These are phyloP conservation scores for Pituophis catenifer DNA, from an alignment of 2,113 vertebrate genomes.

Conservation along the genomic window DNA sequence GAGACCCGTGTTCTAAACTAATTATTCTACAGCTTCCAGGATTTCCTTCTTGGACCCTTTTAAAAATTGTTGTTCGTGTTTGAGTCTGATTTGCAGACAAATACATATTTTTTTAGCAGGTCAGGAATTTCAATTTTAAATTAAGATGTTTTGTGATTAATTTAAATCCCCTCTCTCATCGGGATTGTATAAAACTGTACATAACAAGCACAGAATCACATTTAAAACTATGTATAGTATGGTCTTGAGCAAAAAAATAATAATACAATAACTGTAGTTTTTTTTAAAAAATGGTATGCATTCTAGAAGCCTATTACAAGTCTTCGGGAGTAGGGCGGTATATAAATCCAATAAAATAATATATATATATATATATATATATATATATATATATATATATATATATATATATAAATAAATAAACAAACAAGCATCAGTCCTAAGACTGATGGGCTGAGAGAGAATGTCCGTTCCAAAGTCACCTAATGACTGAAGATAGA, in stretches of 20 bases:
- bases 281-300: neutral
- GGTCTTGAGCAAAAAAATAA: neutral
- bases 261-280: neutral
- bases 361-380: too few relatives aligned
- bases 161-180: neutral
- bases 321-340: too few relatives aligned
- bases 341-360: too few relatives aligned
- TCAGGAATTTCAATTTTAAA: neutral
- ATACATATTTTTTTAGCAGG: neutral
- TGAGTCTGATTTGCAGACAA: neutral
- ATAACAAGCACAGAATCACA: neutral
- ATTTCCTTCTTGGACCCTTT: neutral
- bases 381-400: too few relatives aligned
- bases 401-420: too few relatives aligned
- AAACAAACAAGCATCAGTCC: neutral
- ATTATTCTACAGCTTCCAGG: neutral
- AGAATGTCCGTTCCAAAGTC: neutral
- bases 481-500: neutral
- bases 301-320: neutral
- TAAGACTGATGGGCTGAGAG: neutral
- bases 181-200: neutral
- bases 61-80: neutral
- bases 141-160: neutral
- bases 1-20: neutral
- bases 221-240: neutral